phyloP scores from a whole-genome alignment of 2,113 vertebrate species.

The Catharus bicknelli region DNA sequence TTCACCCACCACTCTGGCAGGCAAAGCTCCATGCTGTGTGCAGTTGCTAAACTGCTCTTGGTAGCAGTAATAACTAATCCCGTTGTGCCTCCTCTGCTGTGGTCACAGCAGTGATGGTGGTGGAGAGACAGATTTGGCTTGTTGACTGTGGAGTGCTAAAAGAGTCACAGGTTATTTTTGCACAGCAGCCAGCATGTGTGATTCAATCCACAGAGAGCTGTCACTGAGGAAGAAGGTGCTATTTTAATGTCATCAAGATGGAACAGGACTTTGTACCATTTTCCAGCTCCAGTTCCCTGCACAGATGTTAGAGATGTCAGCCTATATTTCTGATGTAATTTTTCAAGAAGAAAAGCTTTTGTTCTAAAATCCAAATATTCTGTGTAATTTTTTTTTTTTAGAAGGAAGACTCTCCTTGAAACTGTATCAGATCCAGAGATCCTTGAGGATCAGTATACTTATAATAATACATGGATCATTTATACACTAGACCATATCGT shows the following conservation, averaged over 20 bases:
- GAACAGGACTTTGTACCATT: conserved; percentile 20
- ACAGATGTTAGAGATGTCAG: conserved; percentile 12
- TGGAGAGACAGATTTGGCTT: background rate
- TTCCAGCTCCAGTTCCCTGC: background rate
- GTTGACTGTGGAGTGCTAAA: background rate
- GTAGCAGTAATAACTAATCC: background rate
- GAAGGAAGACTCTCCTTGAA: background rate
- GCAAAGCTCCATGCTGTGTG: background rate
- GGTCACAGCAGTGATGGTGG: background rate
- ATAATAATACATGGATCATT: conserved; percentile 24
- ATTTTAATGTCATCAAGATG: conserved; percentile 29
- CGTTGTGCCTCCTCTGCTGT: background rate
- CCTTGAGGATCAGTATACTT: conserved; percentile 35
- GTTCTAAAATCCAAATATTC: background rate
- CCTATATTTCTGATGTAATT: background rate
- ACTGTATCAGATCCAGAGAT: background rate
- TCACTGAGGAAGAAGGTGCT: background rate
- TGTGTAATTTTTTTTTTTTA: background rate
- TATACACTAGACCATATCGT: background rate
- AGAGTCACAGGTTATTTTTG: conserved; percentile 38
- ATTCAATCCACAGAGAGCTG: conserved; percentile 3
- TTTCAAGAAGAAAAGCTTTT: conserved; percentile 29
- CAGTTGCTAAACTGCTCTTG: background rate
- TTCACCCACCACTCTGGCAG: background rate
- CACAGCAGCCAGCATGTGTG: background rate